Percentiles rank a stretch among this genome's conserved stretches.
Evolutionary conservation across 2,888 invertebrate species (phyloP).

Genomic region (Hoplodrina blanda): DNA sequence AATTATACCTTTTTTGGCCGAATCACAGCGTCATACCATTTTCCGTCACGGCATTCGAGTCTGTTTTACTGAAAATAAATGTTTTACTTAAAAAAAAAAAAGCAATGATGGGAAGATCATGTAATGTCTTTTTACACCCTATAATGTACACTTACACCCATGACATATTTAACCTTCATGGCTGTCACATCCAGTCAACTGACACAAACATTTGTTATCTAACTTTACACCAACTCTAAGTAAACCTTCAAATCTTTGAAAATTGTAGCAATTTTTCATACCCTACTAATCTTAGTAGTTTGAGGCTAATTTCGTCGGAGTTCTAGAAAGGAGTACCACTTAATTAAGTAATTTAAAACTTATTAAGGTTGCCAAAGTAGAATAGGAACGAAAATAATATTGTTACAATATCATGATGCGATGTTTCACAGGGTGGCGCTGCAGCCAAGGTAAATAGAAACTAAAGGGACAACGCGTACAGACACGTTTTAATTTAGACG

Average conservation of each 20-base stretch:
- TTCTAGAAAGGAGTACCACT: conserved; percentile 11
- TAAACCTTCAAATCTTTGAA: conserved; percentile 21
- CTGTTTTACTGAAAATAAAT: too few relatives aligned
- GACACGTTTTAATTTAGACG: conserved; percentile 76
- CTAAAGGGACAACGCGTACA: conserved; percentile 66
- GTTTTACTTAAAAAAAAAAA: too few relatives aligned
- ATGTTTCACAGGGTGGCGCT: conserved; percentile 87
- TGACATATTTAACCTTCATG: conserved; percentile 15
- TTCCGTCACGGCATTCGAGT: too few relatives aligned
- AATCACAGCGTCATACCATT: too few relatives aligned
- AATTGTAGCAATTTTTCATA: conserved; percentile 27
- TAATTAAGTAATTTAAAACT: not conserved
- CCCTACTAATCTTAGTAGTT: conserved; percentile 8
- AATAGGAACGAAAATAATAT: conserved; percentile 56
- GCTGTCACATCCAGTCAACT: conserved; percentile 19
- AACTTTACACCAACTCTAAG: conserved; percentile 21
- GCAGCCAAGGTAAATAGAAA: conserved; percentile 87
- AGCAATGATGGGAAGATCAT: too few relatives aligned
- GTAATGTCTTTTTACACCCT: too few relatives aligned
- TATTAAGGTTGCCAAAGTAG: conserved; percentile 39
- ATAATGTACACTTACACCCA: conserved; percentile 11
- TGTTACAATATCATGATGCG: conserved; percentile 74
- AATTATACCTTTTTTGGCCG: too few relatives aligned
- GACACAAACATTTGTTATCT: conserved; percentile 27
- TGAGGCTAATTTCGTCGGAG: not conserved